Percentiles rank a stretch among this genome's conserved stretches.
These are phyloP conservation scores for Ditula angustiorana DNA, from an alignment of 2,888 invertebrate species.

Conservation along the genomic window DNA sequence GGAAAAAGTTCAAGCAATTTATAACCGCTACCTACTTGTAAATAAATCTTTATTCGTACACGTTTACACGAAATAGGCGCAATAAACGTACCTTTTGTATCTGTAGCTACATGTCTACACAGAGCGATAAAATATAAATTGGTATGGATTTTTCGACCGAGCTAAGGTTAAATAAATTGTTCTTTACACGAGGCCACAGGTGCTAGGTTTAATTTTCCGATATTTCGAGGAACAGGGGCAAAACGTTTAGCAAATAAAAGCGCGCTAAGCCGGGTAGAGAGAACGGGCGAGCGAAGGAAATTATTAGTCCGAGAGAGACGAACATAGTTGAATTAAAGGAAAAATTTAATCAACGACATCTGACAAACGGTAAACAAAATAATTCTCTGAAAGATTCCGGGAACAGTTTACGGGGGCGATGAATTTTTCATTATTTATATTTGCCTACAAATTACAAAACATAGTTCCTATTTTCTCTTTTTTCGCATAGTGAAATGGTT, in stretches of 20 bases:
- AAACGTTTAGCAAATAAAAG: background rate
- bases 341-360: background rate
- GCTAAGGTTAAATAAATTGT: conserved; percentile 35
- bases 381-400: background rate
- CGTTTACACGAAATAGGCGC: background rate
- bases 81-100: conserved; percentile 3
- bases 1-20: conserved; percentile 14
- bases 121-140: conserved; percentile 29
- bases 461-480: too few relatives aligned
- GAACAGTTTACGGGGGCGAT: too few relatives aligned
- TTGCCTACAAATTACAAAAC: too few relatives aligned
- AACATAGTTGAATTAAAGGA: background rate
- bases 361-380: background rate
- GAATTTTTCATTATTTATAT: too few relatives aligned
- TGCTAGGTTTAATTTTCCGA: conserved; percentile 34
- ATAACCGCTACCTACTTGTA: background rate
- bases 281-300: background rate
- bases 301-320: background rate
- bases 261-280: background rate
- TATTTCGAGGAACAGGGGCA: conserved; percentile 7
- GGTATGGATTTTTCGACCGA: conserved; percentile 32
- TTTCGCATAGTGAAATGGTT: too few relatives aligned
- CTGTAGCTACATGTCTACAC: conserved; percentile 5
- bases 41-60: background rate
- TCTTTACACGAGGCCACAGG: conserved; percentile 30